Evolutionary conservation across 2,797 vertebrate species (phyloP).

Genomic region (Hemibagrus guttatus): DNA sequence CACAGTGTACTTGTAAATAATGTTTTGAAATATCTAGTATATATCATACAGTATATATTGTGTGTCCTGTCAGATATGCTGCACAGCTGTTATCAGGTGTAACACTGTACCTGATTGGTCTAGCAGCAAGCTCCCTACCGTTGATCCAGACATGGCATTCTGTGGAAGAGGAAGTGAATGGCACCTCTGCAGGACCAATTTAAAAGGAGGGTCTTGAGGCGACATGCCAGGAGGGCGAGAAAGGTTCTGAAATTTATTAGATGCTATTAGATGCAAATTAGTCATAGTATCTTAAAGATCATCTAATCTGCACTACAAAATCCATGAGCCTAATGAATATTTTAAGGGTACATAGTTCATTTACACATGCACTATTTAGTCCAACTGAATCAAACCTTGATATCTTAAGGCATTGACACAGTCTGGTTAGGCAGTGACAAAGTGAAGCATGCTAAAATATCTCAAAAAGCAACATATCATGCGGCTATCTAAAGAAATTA

Average conservation of each 20-base stretch:
- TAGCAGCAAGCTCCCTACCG: conserved; percentile 71
- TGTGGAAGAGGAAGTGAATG: conserved; percentile 82
- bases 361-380: neutral
- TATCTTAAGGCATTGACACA: neutral
- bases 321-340: neutral
- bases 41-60: neutral
- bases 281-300: conserved; percentile 19
- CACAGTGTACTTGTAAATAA: neutral
- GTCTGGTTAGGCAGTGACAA: neutral
- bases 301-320: neutral
- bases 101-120: conserved; percentile 70
- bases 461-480: no score
- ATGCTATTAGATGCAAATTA: conserved; percentile 69
- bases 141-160: conserved; percentile 76
- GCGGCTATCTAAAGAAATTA: no score
- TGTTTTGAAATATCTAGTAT: neutral
- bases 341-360: neutral
- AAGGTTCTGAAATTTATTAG: conserved; percentile 76
- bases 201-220: conserved; percentile 78
- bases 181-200: conserved; percentile 83
- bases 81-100: neutral
- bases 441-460: no score
- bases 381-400: neutral
- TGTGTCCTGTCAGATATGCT: neutral
- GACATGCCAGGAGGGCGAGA: conserved; percentile 78